A percentile compares a stretch with the other conserved stretches of the same genome.
Evolutionary conservation across 2,113 vertebrate genomes (phyloP).

Genomic region (Corythoichthys haematopterus): DNA sequence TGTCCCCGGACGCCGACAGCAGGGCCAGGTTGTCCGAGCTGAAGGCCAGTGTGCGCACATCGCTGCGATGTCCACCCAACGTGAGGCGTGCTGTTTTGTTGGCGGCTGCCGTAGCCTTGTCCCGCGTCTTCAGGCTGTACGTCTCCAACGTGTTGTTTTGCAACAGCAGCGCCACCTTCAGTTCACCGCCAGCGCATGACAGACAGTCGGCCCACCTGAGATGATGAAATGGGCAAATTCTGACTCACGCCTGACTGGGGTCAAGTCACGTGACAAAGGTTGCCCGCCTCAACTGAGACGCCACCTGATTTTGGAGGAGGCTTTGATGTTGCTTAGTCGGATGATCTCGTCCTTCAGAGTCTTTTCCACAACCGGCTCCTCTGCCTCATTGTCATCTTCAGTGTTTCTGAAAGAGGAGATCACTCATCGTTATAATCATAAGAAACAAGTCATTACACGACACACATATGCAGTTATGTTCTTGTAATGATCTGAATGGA

Average conservation of each 20-base stretch:
- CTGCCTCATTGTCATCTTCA: slow-evolving; percentile 53
- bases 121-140: slow-evolving; percentile 68
- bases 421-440: background rate
- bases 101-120: slow-evolving; percentile 62
- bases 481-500: background rate
- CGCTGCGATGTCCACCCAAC: slow-evolving; percentile 85
- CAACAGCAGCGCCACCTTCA: slow-evolving; percentile 85
- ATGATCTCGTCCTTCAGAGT: slow-evolving; percentile 79
- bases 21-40: slow-evolving; percentile 95
- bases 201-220: slow-evolving; percentile 84
- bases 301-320: slow-evolving; percentile 93
- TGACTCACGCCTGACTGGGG: background rate
- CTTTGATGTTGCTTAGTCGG: slow-evolving; percentile 78
- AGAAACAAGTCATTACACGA: background rate
- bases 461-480: too few species aligned
- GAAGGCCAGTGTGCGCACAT: slow-evolving; percentile 87
- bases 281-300: background rate
- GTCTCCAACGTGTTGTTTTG: slow-evolving; percentile 90
- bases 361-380: slow-evolving; percentile 60
- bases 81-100: slow-evolving; percentile 77
- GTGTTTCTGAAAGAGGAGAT: slow-evolving; percentile 51
- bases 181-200: slow-evolving; percentile 76
- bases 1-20: slow-evolving; percentile 89
- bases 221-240: background rate
- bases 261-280: background rate